Base-by-base conservation (phyloP, 1,140 invertebrate species). In the Nilaparvata lugens region DNA sequence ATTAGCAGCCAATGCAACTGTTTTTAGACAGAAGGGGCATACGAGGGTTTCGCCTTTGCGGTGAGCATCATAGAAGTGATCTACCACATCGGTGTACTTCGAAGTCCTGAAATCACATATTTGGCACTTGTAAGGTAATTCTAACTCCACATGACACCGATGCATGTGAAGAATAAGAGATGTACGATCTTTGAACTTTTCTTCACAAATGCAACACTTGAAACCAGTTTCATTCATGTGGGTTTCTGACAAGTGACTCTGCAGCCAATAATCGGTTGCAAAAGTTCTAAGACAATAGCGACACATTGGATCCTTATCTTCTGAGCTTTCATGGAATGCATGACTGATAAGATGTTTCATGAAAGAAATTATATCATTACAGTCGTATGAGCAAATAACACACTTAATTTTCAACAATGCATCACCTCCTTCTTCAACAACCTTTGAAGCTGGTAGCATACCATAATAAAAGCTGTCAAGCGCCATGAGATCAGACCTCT, bases 101-200 rank as follows among this genome's bases (percentile, higher is more conserved):
- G 89, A 91, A n/a, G 83, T 81, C 43, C 85, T 79, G 72, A 86
- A 89, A 48, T 77, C 73, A 67, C 89, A 92, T 24, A 80, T 79
- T 23, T 82, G 82, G 70, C 90, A 92, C 40, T 76, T 75, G 71
- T 92, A 93, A 0, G 90, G 90, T 72, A 91, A 78, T 71, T 93
- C 90, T 3, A 82, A 77, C 24, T 83, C 83, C 60, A 79, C 78
- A 74, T 93, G 90, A 61, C 80, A 81, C 59, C 81, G 82, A 61
- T 87, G 82, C 78, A 92, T 81, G 72, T 92, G 89, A 64, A 84
- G 79, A 1, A 86, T 81, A 5, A 91, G 75, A 13, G 57, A 53
- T 2, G 43, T 45, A 23, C 63, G 61, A n/a, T 63, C 55, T n/a
- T 57, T 60, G 42, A 72, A 70, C 31, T 62, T 60, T 31, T 72